Conservation (phyloP, 2,888 invertebrate genomes). For the Chamaedrilus cognettii region DNA sequence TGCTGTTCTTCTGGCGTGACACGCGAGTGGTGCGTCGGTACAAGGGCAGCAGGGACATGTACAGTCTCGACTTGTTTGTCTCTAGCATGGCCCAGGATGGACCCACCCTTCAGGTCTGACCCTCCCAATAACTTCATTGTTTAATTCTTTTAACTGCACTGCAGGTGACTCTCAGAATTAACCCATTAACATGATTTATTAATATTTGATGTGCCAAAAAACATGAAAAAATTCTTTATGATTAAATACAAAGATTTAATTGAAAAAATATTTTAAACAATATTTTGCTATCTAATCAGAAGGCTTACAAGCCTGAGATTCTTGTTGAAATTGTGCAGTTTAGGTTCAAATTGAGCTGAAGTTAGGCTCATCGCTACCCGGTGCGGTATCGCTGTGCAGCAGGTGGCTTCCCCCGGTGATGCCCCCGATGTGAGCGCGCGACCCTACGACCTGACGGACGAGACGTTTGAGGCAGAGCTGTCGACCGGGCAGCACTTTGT, state of each 20-base stretch:
- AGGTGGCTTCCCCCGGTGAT: slow-evolving; percentile 6
- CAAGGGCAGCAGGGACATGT: slow-evolving; percentile 11
- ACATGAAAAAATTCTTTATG: too few relatives aligned
- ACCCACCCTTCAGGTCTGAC: slow-evolving; percentile 7
- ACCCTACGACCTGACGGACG: slow-evolving; percentile 8
- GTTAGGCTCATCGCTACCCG: not conserved
- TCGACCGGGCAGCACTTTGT: slow-evolving; percentile 79
- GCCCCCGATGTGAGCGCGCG: not conserved
- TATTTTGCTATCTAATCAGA: too few relatives aligned
- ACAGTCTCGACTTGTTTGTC: slow-evolving; percentile 12
- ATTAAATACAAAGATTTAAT: too few relatives aligned
- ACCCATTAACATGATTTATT: too few relatives aligned
- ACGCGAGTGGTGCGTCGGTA: not conserved
- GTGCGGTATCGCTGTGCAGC: not conserved
- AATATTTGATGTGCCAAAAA: too few relatives aligned
- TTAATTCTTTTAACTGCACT: too few relatives aligned
- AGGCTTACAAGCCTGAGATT: too few relatives aligned
- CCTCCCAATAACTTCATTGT: too few relatives aligned
- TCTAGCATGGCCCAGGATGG: slow-evolving; percentile 2
- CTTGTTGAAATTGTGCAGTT: not conserved
- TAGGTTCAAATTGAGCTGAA: not conserved
- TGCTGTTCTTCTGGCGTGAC: slow-evolving; percentile 13
- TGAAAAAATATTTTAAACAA: too few relatives aligned
- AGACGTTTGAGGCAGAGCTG: slow-evolving; percentile 69
- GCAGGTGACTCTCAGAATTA: too few relatives aligned